A percentile compares a stretch with the other conserved stretches of the same genome.
These are phyloP conservation scores for Trachemys scripta DNA, from an alignment of 2,113 vertebrate species.

Conservation along the genomic window DNA sequence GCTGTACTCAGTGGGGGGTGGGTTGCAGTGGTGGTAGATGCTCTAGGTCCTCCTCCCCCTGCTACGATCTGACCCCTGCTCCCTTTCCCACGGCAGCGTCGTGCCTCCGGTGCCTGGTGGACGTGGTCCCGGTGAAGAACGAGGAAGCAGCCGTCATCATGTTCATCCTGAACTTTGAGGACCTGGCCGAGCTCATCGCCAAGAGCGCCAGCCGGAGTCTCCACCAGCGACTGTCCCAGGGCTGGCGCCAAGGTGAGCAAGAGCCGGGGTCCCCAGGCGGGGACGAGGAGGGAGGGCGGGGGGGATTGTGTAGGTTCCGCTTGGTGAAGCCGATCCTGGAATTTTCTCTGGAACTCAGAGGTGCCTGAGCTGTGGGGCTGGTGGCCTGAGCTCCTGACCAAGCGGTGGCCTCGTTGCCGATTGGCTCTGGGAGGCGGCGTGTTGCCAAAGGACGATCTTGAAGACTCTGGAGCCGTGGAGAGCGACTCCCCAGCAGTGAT, in stretches of 20 bases:
- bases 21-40: rapidly evolving
- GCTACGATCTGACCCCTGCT: neutral
- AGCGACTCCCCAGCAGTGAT: neutral
- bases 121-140: conserved; percentile 95
- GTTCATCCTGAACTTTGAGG: conserved; percentile 99
- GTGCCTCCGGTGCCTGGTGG: conserved; percentile 93
- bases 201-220: conserved; percentile 83
- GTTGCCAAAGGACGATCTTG: neutral
- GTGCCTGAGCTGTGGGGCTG: neutral
- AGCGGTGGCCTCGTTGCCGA: neutral
- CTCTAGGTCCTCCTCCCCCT: neutral
- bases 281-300: rapidly evolving
- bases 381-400: neutral
- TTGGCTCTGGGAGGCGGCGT: neutral
- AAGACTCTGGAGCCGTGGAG: neutral
- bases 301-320: neutral
- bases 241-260: conserved; percentile 83
- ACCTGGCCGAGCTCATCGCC: conserved; percentile 85
- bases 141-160: conserved; percentile 95
- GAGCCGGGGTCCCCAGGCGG: neutral
- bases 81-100: conserved; percentile 81
- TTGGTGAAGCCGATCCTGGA: neutral
- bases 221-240: conserved; percentile 86
- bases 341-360: neutral
- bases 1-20: neutral